These are phyloP conservation scores for Tiliqua scincoides DNA, from an alignment of 2,113 vertebrate species.

Conservation along the genomic window DNA sequence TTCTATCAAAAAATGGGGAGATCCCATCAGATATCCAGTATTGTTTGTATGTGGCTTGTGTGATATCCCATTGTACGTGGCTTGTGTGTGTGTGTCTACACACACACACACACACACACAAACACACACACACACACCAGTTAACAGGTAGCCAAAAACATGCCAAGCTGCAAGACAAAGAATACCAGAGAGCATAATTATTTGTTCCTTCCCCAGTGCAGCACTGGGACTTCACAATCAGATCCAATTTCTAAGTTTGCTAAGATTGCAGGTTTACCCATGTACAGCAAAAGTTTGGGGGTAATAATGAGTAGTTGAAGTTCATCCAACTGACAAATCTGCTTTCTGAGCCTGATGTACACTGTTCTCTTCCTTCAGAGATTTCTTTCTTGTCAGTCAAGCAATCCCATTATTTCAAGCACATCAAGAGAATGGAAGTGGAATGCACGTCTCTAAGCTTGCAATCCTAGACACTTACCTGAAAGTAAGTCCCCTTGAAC, in stretches of 20 bases:
- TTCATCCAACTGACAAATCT: background rate
- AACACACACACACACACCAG: too few relatives aligned
- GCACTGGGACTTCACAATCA: background rate
- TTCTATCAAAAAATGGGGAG: too few relatives aligned
- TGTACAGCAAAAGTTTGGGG: too few relatives aligned
- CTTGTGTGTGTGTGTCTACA: too few relatives aligned
- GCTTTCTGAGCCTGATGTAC: background rate
- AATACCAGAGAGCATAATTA: background rate
- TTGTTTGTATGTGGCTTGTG: too few relatives aligned
- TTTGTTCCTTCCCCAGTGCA: background rate
- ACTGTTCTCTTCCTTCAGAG: background rate
- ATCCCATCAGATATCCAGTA: too few relatives aligned
- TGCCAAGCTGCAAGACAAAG: background rate
- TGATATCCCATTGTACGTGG: too few relatives aligned
- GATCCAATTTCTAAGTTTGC: background rate
- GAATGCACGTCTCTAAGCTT: background rate
- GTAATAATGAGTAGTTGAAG: background rate
- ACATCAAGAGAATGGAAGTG: background rate
- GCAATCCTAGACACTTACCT: too few relatives aligned
- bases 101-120: too few relatives aligned
- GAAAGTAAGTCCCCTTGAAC: too few relatives aligned
- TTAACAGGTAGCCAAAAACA: background rate
- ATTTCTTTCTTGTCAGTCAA: background rate
- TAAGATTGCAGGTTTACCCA: background rate
- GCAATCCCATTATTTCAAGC: background rate